Base-by-base conservation (phyloP, 2,113 vertebrate genomes). In the Gulo gulo region DNA sequence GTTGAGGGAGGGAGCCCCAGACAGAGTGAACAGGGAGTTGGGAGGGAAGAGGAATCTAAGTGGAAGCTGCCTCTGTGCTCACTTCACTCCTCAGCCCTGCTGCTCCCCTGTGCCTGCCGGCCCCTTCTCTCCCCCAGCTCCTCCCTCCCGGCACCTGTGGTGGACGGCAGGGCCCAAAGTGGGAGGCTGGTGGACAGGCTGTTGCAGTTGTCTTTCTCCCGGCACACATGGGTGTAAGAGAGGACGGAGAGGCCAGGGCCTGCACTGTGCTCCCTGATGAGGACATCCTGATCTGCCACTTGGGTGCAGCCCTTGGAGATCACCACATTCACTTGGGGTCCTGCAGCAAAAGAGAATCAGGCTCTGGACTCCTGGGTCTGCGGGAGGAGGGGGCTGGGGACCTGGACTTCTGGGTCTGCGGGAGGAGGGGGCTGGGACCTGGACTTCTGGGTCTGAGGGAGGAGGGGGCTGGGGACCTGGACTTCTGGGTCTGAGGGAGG, bases 171-270 rank as follows among this genome's bases (percentile, higher is more conserved):
- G 18, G 2, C 0, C 97, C 97, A 87, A 11, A 96, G 9, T 1
- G 76, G 85, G 7, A 0, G 0, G 3, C 55, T 61, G 85, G 1
- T 34, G 12, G 61, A 1, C 21, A 98, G 52, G 26, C 55, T 1
- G 3, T 98, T 98, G 97, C 98, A 98, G 23, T 69, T 0, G 47
- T 98, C 21, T 2, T 0, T 0, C 0, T 71, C 4, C 26, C 91
- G 84, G 74, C 98, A 98, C 23, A 98, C 97, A 0, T 0, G 61
- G 61, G 92, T 97, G 79, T 98, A 98, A 83, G 97, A 98, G 92
- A 26, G 0, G 9, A 96, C 0, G 4, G 97, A 93, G 52, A 98
- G 26, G 52, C 97, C 94, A 0, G 86, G 95, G 65, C 89, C 89
- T 10, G 47, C 3, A 14, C 67, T 79, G 94, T 98, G 98, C 20